These are phyloP conservation scores for Meliscaeva auricollis DNA, from an alignment of 2,888 invertebrate species.

Conservation along the genomic window DNA sequence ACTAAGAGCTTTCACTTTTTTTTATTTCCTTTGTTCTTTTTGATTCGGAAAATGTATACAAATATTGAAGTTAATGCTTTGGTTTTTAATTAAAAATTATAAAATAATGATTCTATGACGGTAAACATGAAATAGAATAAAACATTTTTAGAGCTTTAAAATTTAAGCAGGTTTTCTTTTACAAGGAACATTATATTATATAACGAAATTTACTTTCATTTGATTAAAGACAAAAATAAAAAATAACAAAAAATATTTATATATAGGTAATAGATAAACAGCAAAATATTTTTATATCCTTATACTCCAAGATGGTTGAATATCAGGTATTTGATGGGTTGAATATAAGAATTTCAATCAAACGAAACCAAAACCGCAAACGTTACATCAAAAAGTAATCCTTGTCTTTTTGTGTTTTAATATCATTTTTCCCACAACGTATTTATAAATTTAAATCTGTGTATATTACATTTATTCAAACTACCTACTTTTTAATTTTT, in stretches of 20 bases:
- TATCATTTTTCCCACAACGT: conserved; percentile 27
- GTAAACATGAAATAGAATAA: conserved; percentile 1
- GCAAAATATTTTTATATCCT: neutral
- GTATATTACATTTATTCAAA: conserved; percentile 28
- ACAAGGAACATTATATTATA: no score
- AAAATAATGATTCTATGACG: no score
- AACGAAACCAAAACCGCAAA: neutral
- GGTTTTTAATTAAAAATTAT: no score
- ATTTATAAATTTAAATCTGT: conserved; percentile 19
- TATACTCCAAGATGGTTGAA: neutral
- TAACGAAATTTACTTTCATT: no score
- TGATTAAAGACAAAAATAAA: neutral
- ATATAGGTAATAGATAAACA: neutral
- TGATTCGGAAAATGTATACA: neutral
- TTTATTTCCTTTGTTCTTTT: conserved; percentile 19
- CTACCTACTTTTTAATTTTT: conserved; percentile 49
- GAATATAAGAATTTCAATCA: neutral
- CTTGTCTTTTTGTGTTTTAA: conserved; percentile 25
- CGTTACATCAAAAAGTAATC: conserved; percentile 8
- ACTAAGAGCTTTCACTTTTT: conserved; percentile 63
- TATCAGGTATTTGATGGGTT: neutral
- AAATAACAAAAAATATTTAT: conserved; percentile 8
- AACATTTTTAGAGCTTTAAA: neutral
- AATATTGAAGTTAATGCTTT: no score
- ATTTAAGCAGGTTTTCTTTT: no score